These are phyloP conservation scores for Nemopilema nomurai DNA, from an alignment of 30 jellyfish, hydroid and myxozoan species.

Conservation along the genomic window DNA sequence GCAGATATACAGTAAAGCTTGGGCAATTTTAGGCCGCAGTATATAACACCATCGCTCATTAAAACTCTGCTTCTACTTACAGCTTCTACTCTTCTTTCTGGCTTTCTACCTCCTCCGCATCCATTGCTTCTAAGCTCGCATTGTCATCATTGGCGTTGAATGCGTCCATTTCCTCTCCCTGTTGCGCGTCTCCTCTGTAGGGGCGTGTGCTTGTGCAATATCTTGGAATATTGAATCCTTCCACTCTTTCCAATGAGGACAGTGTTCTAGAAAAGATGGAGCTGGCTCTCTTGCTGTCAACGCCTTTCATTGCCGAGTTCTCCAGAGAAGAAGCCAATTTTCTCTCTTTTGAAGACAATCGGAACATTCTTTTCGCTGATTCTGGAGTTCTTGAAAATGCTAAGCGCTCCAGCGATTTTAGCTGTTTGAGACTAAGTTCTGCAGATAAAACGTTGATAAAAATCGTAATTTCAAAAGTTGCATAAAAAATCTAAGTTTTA, in stretches of 20 bases:
- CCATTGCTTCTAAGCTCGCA: not conserved
- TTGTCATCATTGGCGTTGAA: not conserved
- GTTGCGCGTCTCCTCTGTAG: not conserved
- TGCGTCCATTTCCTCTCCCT: not conserved
- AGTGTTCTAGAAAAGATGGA: conserved; percentile 8
- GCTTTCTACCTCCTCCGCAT: not conserved
- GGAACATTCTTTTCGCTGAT: conserved; percentile 23
- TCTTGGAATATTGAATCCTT: conserved; percentile 19
- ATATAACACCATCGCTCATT: too few relatives aligned
- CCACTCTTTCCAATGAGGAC: conserved; percentile 17
- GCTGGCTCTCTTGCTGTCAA: conserved; percentile 2
- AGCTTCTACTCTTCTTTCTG: not conserved
- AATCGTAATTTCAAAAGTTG: too few relatives aligned
- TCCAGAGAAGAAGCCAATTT: conserved; percentile 16
- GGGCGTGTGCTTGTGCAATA: not conserved
- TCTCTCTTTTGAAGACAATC: conserved; percentile 1
- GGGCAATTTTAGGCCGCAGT: too few relatives aligned
- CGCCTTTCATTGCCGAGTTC: conserved; percentile 31
- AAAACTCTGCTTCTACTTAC: not conserved
- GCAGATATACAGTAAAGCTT: too few relatives aligned
- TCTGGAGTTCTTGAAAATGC: conserved; percentile 29
- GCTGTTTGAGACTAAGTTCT: conserved; percentile 5
- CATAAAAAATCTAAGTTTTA: not conserved
- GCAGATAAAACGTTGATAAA: not conserved
- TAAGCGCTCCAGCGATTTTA: conserved; percentile 1